A percentile compares a stretch with the other conserved stretches of the same genome.
Conservation (phyloP, 2,888 invertebrate species). For the Frankliniella fusca region DNA sequence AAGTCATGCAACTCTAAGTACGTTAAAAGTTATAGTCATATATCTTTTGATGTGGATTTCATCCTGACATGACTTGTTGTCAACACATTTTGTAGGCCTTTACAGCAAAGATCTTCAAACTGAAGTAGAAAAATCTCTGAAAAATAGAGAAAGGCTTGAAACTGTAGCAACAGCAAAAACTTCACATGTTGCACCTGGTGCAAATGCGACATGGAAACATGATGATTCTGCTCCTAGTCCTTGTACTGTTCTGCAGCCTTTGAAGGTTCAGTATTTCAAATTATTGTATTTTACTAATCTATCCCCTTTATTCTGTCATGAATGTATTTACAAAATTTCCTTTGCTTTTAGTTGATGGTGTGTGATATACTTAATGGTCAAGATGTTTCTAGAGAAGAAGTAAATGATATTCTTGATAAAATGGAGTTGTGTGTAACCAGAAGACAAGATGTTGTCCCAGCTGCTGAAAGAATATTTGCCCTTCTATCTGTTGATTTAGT, state of each 20-base stretch:
- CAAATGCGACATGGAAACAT: constrained; percentile 3
- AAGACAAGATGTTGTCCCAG: constrained; percentile 17
- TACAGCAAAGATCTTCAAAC: neutral
- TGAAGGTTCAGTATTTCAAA: neutral
- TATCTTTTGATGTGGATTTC: neutral
- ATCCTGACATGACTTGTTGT: neutral
- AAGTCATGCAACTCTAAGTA: constrained; percentile 7
- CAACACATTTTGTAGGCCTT: neutral
- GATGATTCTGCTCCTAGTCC: constrained; percentile 1
- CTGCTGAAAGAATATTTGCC: constrained; percentile 1
- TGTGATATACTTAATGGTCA: neutral
- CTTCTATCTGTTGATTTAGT: constrained; percentile 6
- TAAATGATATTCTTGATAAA: neutral
- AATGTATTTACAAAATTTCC: neutral
- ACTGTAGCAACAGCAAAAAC: neutral
- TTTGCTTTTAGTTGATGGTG: neutral
- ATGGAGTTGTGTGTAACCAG: neutral
- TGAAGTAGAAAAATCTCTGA: neutral
- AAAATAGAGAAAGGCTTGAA: constrained; percentile 5
- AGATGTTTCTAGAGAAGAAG: neutral
- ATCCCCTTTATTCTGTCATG: neutral
- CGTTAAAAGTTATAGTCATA: neutral
- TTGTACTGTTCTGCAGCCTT: neutral
- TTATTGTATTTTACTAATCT: neutral
- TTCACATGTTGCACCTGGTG: neutral